Percentiles rank a stretch among this genome's conserved stretches.
Conservation (phyloP, 2,888 invertebrate species). For the Nomada ferruginata region DNA sequence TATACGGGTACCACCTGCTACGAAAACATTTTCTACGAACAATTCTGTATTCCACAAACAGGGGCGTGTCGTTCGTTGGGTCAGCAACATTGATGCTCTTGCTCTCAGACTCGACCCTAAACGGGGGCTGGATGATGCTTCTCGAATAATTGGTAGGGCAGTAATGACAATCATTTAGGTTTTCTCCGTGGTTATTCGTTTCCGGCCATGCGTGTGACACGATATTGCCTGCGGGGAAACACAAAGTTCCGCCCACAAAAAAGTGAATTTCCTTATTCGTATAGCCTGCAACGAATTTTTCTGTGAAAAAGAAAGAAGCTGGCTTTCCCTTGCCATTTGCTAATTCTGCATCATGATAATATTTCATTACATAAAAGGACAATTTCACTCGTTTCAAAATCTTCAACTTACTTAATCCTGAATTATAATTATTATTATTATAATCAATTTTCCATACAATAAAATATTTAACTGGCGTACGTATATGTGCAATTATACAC, state of each 20-base stretch:
- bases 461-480: too few relatives aligned
- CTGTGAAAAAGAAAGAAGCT: too few relatives aligned
- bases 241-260: constrained; percentile 5
- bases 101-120: constrained; percentile 46
- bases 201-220: constrained; percentile 48
- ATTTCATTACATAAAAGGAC: too few relatives aligned
- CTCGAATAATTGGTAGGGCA: constrained; percentile 61
- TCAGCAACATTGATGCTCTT: constrained; percentile 55
- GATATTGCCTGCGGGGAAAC: constrained; percentile 35
- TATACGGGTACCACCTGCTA: constrained; percentile 34
- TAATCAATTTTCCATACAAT: too few relatives aligned
- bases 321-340: not conserved
- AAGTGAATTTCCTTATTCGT: not conserved
- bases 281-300: constrained; percentile 9
- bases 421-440: too few relatives aligned
- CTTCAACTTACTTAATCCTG: too few relatives aligned
- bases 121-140: constrained; percentile 45
- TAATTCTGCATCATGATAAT: not conserved
- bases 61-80: constrained; percentile 57
- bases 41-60: constrained; percentile 38
- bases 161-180: constrained; percentile 62
- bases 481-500: too few relatives aligned
- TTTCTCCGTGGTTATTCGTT: constrained; percentile 52
- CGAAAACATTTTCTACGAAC: constrained; percentile 36
- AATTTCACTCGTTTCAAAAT: too few relatives aligned